Evolutionary conservation across 2,888 invertebrate genomes (phyloP), one percentile per base, ranked within the genome.

Genomic region (Tyria jacobaeae): DNA sequence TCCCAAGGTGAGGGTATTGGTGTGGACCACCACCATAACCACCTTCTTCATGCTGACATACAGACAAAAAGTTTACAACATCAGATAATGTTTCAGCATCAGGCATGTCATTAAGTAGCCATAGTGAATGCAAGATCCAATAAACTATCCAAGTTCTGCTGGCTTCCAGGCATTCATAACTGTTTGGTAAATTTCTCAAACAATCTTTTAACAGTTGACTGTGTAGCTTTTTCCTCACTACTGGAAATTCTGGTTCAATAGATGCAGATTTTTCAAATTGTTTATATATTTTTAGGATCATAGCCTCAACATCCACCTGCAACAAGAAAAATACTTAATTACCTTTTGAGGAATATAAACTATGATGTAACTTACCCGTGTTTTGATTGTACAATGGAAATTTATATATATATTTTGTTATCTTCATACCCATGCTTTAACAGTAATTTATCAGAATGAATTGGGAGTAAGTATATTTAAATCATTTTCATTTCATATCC

Each of bases 91-190:
- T 91, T 66, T 90, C 87, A 57, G 81, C 75, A 83, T 92, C 90
- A 44, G 94, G 94, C 90, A 94, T 88, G 50, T 92, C 91, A 80
- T 92, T 89, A 37, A 94, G 77, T 68, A 99, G 91, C 85, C 97
- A 96, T 41, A 99, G 94, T 6, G 98, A 96, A 92, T 99, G 99
- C 39, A 99, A 89, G 68, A 98, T 98, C 99, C 99, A 99, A 86
- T 99, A 99, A 80, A 98, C 96, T 66, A 99, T 94, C 99, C 99
- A 99, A 9, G 99, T 96, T 78, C 99, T 96, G 88, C 99, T 99
- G 12, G 98, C 97, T 95, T 99, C 99, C 71, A 99, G 93, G 82
- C 96, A 96, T 95, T 96, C 96, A 83, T 97, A 98, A 66, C 95
- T 95, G 64, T 94, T 90, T 49, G 97, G 96, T 73, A 98, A 91